Base-by-base conservation (phyloP, 2,113 vertebrate species). In the Stegastes partitus region DNA sequence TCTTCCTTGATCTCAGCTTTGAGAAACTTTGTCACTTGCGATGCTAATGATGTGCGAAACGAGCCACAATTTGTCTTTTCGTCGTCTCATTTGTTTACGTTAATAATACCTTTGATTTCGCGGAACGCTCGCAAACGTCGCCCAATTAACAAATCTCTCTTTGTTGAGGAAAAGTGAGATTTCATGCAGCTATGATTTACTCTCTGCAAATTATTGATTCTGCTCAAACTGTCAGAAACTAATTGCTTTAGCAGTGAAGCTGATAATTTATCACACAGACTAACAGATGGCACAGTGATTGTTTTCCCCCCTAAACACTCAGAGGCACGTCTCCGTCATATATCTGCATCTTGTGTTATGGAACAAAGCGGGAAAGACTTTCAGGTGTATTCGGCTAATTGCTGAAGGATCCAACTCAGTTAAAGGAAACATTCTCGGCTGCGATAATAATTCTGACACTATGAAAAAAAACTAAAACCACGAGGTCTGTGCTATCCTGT, bases 271-370 rank as follows among this genome's bases (percentile, higher is more conserved):
- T 77, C 62, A 56, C 19, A 67, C 45, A 80, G 53, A 54, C 39
- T 15, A 86, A 81, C 88, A 91, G 90, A 92, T 90, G 90, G 68
- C 56, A 14, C 37, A 15, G 51, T 49, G 82, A 85, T 86, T 81
- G 72, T 79, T 85, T 77, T 23, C 69, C 64, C 69, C 64, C 44
- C 45, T 56, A 37, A 82, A 89, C 62, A 88, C 68, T 70, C 70
- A 39, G 58, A 80, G 63, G 55, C 73, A 74, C 15, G 39, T 78
- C 74, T 78, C 61, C 67, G 74, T 78, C 74, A 0, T 1, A 31
- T 26, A 16, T 21, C 61, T n/a, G 0, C 37, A 47, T 50, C 10
- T 5, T 25, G 22, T 54, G 51, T 12, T 54, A 14, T 6, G 23
- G 4, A 23, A 54, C 57, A 11, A 37, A 61, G 54, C 67, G 50